A percentile compares a stretch with the other conserved stretches of the same genome.
These are phyloP conservation scores for Sciaenops ocellatus DNA, from an alignment of 2,797 vertebrate genomes.

Conservation along the genomic window DNA sequence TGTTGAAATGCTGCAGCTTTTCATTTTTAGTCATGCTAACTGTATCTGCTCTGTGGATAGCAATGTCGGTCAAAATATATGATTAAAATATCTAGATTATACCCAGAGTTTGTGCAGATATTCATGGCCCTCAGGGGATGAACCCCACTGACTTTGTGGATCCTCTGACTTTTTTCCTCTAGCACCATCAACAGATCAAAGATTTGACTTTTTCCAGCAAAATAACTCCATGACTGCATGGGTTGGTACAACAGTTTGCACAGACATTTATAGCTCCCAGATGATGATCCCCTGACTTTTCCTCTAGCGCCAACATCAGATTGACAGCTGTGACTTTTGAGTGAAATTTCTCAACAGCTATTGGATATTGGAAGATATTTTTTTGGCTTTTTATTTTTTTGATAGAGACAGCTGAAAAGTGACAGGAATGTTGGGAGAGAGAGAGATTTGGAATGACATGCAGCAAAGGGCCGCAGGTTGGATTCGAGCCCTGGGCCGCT, in stretches of 20 bases:
- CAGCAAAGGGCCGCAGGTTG: too few species aligned
- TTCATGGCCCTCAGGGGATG: conserved; percentile 1
- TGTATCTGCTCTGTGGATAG: neutral
- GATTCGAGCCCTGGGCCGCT: too few species aligned
- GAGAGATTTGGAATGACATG: too few species aligned
- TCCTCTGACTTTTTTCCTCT: too few species aligned
- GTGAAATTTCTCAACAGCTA: neutral
- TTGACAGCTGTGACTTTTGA: neutral
- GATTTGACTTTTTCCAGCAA: neutral
- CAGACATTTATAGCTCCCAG: neutral
- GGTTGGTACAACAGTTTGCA: neutral
- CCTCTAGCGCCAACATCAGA: neutral
- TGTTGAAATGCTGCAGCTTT: conserved; percentile 7
- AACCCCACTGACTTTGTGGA: neutral
- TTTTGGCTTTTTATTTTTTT: too few species aligned
- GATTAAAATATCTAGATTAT: too few species aligned
- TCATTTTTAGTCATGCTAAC: conserved; percentile 2
- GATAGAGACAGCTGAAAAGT: too few species aligned
- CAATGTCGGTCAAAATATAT: neutral
- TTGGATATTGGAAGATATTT: too few species aligned
- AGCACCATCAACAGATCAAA: neutral
- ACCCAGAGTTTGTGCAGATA: neutral
- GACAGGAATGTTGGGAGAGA: too few species aligned
- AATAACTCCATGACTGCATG: neutral
- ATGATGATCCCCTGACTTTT: neutral